Evolutionary conservation across 2,113 vertebrate genomes (phyloP), one percentile per base, ranked within the genome.

Genomic region (Rhea pennata): DNA sequence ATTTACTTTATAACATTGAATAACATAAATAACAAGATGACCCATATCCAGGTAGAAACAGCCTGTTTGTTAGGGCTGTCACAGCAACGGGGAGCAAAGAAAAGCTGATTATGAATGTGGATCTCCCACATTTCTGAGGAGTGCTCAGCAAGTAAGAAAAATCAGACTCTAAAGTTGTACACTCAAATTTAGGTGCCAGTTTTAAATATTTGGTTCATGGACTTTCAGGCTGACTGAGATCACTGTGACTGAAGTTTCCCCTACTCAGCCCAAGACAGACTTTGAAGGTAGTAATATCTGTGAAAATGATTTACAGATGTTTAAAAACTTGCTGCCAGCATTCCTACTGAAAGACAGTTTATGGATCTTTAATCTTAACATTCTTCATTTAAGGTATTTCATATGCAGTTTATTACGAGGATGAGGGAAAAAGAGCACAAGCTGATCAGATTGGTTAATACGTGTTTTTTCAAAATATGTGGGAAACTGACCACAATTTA

Each of bases 281-380:
- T 97, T 97, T 94, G 93, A 95, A 90, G 64, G 44, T 27, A 87
- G 81, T 91, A 94, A 74, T 80, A 90, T 54, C 83, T 85, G 61
- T 75, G 78, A 91, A 97, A 97, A 97, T 90, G 2, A 93, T 88
- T 96, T 93, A 95, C 95, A 98, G 97, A 94, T 92, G 87, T 88
- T 94, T 75, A 14, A 62, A 90, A 94, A 87, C 46, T 48, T 90
- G 79, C 15, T 83, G 86, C 80, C 84, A 97, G n/a, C 66, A 90
- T 70, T 94, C 59, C 46, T 53, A 20, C 26, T 33, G 64, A 90
- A 97, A 95, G 77, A 53, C 15, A 54, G 58, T 67, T 75, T 82
- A 20, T 36, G 39, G 36, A 59, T 59, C 85, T 88, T 86, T 88
- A 61, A 92, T 75, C 31, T 27, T 70, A 87, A 83, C 64, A 65